phyloP scores from a whole-genome alignment of 2,888 invertebrate species.

The Lydus trimaculatus region DNA sequence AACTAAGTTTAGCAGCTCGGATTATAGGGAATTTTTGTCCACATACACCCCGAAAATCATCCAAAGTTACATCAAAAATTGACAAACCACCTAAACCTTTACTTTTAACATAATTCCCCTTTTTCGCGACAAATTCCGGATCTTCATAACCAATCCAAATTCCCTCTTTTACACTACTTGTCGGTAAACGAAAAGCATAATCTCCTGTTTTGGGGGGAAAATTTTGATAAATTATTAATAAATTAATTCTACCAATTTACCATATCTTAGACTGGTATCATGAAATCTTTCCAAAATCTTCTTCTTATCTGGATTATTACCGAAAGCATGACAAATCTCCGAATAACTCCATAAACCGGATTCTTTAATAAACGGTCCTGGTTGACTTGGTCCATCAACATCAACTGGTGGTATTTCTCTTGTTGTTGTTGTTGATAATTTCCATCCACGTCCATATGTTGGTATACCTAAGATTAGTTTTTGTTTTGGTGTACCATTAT shows the following conservation, averaged over 20 bases:
- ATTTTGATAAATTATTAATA: background rate
- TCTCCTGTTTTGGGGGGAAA: background rate
- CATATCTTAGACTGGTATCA: slow-evolving; percentile 6
- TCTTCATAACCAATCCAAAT: slow-evolving; percentile 6
- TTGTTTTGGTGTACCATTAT: background rate
- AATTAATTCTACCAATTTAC: background rate
- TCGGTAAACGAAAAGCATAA: slow-evolving; percentile 6
- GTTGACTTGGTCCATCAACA: background rate
- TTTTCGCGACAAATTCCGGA: background rate
- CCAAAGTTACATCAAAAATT: background rate
- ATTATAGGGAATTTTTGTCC: background rate
- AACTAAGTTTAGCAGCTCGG: background rate
- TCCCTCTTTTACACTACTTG: background rate
- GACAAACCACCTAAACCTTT: background rate
- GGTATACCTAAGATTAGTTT: background rate
- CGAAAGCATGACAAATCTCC: slow-evolving; percentile 8
- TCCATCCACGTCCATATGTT: slow-evolving; percentile 5
- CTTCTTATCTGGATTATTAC: background rate
- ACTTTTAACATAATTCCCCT: background rate
- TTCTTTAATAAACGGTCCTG: slow-evolving; percentile 8
- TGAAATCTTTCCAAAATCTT: background rate
- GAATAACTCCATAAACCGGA: background rate
- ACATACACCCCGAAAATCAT: slow-evolving; percentile 1
- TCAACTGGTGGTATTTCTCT: slow-evolving; percentile 11
- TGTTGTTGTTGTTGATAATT: background rate